Percentiles rank a stretch among this genome's conserved stretches.
Conservation (phyloP, 2,113 vertebrate genomes). For the pig (Sus scrofa) region T2T-Sscrofa CM000814.6:8117001-8117500, state of each 20-base stretch:
- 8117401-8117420: slow-evolving; percentile 63
- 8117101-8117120: slow-evolving; percentile 71
- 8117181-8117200: slow-evolving; percentile 78
- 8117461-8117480: slow-evolving; percentile 22
- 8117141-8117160: slow-evolving; percentile 70
- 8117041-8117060: slow-evolving; percentile 86
- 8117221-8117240: slow-evolving; percentile 58
- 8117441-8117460: slow-evolving; percentile 58
- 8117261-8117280: slow-evolving; percentile 38
- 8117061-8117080: slow-evolving; percentile 74
- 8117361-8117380: slow-evolving; percentile 58
- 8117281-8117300: slow-evolving; percentile 73
- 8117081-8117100: slow-evolving; percentile 65
- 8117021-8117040: slow-evolving; percentile 92
- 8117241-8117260: slow-evolving; percentile 66
- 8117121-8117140: slow-evolving; percentile 50
- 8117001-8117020: slow-evolving; percentile 87
- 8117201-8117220: slow-evolving; percentile 68
- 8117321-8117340: slow-evolving; percentile 56
- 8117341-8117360: slow-evolving; percentile 54
- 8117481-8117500: slow-evolving; percentile 74
- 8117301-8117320: slow-evolving; percentile 78
- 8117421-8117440: slow-evolving; percentile 78
- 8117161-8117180: slow-evolving; percentile 71
- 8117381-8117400: slow-evolving; percentile 30